Base-by-base conservation (phyloP, 2,797 vertebrate species). In the Pseudomugil tenellus region DNA sequence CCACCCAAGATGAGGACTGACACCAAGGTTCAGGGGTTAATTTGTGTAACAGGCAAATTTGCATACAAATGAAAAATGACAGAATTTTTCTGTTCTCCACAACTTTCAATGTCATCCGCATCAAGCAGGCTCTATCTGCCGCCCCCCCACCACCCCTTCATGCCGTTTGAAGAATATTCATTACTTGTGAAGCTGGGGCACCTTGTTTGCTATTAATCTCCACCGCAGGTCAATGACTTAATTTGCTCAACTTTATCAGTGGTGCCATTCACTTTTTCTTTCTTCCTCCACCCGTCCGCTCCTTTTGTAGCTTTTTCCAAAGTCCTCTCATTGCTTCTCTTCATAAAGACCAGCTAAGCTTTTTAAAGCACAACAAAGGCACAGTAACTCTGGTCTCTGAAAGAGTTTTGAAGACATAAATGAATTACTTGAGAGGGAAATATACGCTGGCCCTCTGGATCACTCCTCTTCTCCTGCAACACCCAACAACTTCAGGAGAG, bases 61-160 rank as follows among this genome's bases (percentile, higher is more conserved):
- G 96, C 97, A 99, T 99, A 98, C 97, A 98, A 99, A 98, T 99
- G 97, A 91, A 92, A 97, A 97, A 97, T 95, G 96, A 96, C 95
- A 94, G 95, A 96, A 96, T 96, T 95, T 95, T 96, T 96, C 95
- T 94, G 94, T 95, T 96, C 95, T 95, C 93, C 89, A 91, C 87
- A 97, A 97, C 96, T 97, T 97, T 98, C 96, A 98, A 96, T 98
- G 97, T 98, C 97, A 96, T 95, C 94, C 90, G 94, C 95, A 95
- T 95, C 95, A 95, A 96, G 95, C 94, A 85, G 88, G 72, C 91
- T 77, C 90, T 94, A 93, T 93, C 94, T 84, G 67, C 84, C 41
- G 1, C 21, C n/a, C 43, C 56, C 37, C 53, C 1, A 3, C 29
- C 37, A 6, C 21, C 34, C 61, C 53, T 16, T 57, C 79, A 62